Percentiles rank a stretch among this genome's conserved stretches.
These are phyloP conservation scores for Drosophila pectinifera DNA, from an alignment of 1,140 invertebrate genomes.

Conservation along the genomic window DNA sequence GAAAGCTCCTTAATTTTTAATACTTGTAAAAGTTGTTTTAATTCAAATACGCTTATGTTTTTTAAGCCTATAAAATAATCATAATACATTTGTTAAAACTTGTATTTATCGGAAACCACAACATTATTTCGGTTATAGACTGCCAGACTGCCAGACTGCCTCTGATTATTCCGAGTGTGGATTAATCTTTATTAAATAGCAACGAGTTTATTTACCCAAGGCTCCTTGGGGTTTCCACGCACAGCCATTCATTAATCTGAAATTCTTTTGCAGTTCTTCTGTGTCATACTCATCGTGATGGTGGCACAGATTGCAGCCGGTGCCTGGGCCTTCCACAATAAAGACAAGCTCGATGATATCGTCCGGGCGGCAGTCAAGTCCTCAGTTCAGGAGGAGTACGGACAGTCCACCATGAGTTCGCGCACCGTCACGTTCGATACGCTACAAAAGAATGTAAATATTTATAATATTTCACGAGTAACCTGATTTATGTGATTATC, in stretches of 20 bases:
- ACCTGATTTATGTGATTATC: conserved; percentile 15
- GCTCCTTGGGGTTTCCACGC: conserved; percentile 5
- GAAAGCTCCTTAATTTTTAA: too few species aligned
- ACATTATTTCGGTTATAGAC: too few species aligned
- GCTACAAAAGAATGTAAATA: conserved; percentile 88
- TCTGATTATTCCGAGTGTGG: background rate
- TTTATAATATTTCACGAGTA: background rate
- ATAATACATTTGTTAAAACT: too few species aligned
- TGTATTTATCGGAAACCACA: too few species aligned
- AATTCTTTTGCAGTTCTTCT: conserved; percentile 88
- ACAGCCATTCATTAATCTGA: conserved; percentile 61
- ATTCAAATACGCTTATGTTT: too few species aligned
- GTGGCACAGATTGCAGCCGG: conserved; percentile 91
- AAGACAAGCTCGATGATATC: conserved; percentile 88
- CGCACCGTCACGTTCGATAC: conserved; percentile 89
- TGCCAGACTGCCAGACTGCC: too few species aligned
- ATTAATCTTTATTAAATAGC: conserved; percentile 25
- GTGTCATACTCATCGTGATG: conserved; percentile 90
- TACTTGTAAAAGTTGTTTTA: too few species aligned
- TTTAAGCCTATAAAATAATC: too few species aligned
- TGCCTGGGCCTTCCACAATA: conserved; percentile 90
- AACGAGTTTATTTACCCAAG: conserved; percentile 36
- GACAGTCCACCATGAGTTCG: conserved; percentile 86
- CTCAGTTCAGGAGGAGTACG: conserved; percentile 90
- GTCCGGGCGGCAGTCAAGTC: conserved; percentile 88